Evolutionary conservation across 2,888 invertebrate genomes (phyloP).

Genomic region (Torymus texanus): DNA sequence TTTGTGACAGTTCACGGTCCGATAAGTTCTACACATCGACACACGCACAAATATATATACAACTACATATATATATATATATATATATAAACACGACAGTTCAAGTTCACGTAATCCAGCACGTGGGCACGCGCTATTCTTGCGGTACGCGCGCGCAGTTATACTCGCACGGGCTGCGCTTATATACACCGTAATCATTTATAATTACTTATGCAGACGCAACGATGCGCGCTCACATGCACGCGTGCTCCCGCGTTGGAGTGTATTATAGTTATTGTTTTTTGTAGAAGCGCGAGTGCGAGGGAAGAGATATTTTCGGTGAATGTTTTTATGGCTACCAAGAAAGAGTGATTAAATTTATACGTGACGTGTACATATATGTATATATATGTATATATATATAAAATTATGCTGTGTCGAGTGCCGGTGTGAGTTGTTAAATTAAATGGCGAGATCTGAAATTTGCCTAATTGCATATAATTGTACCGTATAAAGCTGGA

Average conservation of each 20-base stretch:
- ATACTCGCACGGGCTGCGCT: neutral
- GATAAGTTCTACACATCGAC: neutral
- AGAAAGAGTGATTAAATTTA: no score
- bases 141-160: conserved; percentile 24
- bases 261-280: no score
- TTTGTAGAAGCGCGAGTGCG: no score
- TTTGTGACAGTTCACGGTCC: neutral
- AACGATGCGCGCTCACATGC: conserved; percentile 1
- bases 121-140: conserved; percentile 8
- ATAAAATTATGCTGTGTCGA: no score
- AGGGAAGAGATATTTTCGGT: no score
- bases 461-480: neutral
- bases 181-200: conserved; percentile 26
- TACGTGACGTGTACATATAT: no score
- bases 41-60: neutral
- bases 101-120: conserved; percentile 20
- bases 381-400: no score
- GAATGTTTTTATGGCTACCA: no score
- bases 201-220: conserved; percentile 29
- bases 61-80: no score
- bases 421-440: no score
- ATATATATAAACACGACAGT: neutral
- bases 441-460: no score
- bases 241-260: no score
- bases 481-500: neutral